Evolutionary conservation across 2,888 invertebrate species (phyloP), one percentile per base, ranked within the genome.

Genomic region (Erebia ligea): DNA sequence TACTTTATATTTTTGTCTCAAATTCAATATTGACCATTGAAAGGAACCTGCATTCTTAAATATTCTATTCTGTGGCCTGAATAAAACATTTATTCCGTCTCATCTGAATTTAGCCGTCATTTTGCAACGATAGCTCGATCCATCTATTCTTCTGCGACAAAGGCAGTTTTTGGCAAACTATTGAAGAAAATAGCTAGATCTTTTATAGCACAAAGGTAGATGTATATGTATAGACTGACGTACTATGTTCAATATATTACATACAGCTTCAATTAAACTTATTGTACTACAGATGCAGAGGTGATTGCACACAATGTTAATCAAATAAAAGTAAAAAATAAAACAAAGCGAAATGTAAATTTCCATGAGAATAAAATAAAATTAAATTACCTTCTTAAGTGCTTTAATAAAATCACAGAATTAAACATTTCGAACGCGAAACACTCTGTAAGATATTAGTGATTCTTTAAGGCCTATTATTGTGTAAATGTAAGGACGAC

Each of bases 51-150:
- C 10, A n/a, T 8, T n/a, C n/a, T n/a, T 52, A 17, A 17, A 10
- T 17, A 54, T 10, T 3, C 17, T 19, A 54, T 54, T 25, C 56
- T 21, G 5, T 25, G 13, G 8, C 25, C 25, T 57, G 56, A 57
- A 57, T 57, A 57, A 57, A 57, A 57, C 56, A 25, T 57, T 57
- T 57, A 25, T 57, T 15, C 25, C 25, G 17, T 54, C 19, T 54
- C 10, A 19, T 19, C 54, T 54, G 17, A 54, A 54, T 19, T 17
- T 19, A 19, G 10, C 10, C 19, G 52, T 52, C 52, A 52, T 17
- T 52, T 52, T 52, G 52, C 56, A 56, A 25, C 10, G 56, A 56
- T 56, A 19, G 56, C 56, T 5, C 11, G 21, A 56, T 57, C 6
- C 21, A 15, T 5, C 56, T 57, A 15, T 57, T 57, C 25, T 57